phyloP scores from a whole-genome alignment of 2,113 vertebrate species.

The Vombatus ursinus region DNA sequence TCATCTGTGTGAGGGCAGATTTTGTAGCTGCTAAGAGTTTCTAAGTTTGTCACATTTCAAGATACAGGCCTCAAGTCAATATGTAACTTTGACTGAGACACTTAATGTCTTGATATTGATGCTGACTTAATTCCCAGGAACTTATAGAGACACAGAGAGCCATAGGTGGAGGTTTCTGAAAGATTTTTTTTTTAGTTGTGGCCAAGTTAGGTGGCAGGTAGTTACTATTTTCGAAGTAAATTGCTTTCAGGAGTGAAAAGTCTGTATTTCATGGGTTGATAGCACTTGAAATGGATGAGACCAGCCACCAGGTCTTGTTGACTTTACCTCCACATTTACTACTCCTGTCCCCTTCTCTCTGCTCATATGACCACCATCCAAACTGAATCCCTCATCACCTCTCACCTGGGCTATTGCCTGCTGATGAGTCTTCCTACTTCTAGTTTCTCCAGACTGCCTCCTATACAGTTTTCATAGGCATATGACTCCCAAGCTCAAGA shows the following conservation, averaged over 20 bases:
- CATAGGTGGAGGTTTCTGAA: neutral
- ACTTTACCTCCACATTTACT: neutral
- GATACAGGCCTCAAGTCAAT: neutral
- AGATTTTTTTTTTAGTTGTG: neutral
- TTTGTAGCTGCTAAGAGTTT: neutral
- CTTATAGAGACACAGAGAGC: neutral
- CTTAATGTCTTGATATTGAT: neutral
- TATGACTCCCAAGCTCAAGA: neutral
- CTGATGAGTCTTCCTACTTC: neutral
- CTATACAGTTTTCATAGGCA: neutral
- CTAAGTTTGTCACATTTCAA: slow-evolving; percentile 10
- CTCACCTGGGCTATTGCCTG: neutral
- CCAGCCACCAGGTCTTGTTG: neutral
- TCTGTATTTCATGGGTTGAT: neutral
- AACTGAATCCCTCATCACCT: neutral
- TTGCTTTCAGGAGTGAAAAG: neutral
- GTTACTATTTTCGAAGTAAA: neutral
- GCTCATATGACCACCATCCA: neutral
- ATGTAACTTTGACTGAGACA: neutral
- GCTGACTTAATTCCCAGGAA: neutral
- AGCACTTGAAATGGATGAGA: neutral
- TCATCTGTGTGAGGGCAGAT: neutral
- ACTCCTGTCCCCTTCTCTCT: neutral
- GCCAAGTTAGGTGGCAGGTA: neutral
- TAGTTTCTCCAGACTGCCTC: neutral